A percentile compares a stretch with the other conserved stretches of the same genome.
These are phyloP conservation scores for Phaethon lepturus DNA, from an alignment of 2,113 vertebrate genomes.

Conservation along the genomic window DNA sequence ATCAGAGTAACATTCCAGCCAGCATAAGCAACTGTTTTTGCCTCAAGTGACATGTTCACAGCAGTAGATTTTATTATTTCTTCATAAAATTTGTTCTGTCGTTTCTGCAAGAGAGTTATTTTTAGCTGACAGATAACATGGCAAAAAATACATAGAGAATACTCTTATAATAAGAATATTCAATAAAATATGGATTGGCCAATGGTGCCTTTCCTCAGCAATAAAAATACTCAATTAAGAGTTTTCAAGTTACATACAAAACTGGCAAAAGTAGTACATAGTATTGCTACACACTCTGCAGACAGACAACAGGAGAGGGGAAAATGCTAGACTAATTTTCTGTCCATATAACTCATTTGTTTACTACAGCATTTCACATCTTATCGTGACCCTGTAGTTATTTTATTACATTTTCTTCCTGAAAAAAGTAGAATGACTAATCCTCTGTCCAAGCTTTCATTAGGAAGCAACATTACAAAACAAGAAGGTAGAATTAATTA, in stretches of 20 bases:
- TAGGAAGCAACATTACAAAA: neutral
- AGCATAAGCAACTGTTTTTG: constrained; percentile 62
- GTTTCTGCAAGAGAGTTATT: constrained; percentile 55
- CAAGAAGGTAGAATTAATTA: neutral
- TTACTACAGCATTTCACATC: neutral
- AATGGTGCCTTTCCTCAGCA: neutral
- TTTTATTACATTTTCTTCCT: neutral
- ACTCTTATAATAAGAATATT: neutral
- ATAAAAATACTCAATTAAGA: neutral
- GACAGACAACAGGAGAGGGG: too few relatives aligned
- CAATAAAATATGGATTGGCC: neutral
- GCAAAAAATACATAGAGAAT: neutral
- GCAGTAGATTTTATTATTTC: constrained; percentile 60
- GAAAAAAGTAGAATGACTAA: neutral
- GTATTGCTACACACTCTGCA: neutral
- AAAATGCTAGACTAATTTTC: neutral
- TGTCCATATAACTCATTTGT: neutral
- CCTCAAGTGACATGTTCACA: constrained; percentile 72
- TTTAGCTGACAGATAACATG: constrained; percentile 40
- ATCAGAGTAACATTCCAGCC: constrained; percentile 59
- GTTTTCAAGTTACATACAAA: neutral
- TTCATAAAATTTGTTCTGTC: constrained; percentile 54
- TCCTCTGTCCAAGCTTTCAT: neutral
- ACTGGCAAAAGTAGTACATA: neutral
- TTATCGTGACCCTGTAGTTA: neutral